phyloP scores from a whole-genome alignment of 2,888 invertebrate species.

The Mallateleia sp. region DNA sequence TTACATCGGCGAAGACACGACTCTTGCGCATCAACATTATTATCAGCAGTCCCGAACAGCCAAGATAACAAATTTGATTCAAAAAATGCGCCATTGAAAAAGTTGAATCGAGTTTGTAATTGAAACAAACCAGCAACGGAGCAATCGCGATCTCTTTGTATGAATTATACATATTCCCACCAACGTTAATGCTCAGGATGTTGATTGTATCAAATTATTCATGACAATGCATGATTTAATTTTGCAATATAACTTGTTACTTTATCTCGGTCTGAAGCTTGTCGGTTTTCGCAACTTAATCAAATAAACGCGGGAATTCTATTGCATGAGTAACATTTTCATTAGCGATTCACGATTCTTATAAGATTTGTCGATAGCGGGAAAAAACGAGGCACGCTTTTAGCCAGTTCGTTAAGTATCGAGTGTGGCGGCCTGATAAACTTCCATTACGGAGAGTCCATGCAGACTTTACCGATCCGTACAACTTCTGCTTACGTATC shows the following conservation, averaged over 20 bases:
- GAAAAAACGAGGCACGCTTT: slow-evolving; percentile 45
- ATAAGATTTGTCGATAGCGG: slow-evolving; percentile 64
- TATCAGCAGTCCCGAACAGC: background rate
- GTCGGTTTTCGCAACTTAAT: slow-evolving; percentile 69
- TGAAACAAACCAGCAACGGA: slow-evolving; percentile 34
- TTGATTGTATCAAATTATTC: slow-evolving; percentile 73
- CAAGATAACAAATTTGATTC: background rate
- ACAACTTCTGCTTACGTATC: slow-evolving; percentile 85
- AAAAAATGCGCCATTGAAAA: slow-evolving; percentile 6
- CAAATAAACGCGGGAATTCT: slow-evolving; percentile 54
- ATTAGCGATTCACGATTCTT: slow-evolving; percentile 64
- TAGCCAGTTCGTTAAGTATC: slow-evolving; percentile 73
- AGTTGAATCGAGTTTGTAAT: slow-evolving; percentile 34
- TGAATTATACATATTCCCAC: slow-evolving; percentile 56
- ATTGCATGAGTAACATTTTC: slow-evolving; percentile 66
- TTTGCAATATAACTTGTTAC: slow-evolving; percentile 66
- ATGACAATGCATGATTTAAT: slow-evolving; percentile 72
- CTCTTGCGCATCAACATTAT: background rate
- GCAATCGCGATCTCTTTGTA: slow-evolving; percentile 47
- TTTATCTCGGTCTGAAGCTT: slow-evolving; percentile 58
- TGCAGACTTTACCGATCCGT: slow-evolving; percentile 82
- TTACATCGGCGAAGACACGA: background rate
- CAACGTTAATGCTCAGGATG: slow-evolving; percentile 33
- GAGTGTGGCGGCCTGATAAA: slow-evolving; percentile 76
- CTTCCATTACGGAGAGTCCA: slow-evolving; percentile 70